Conservation (phyloP, 2,888 invertebrate genomes). For the Scaptomyza polygonia region DNA sequence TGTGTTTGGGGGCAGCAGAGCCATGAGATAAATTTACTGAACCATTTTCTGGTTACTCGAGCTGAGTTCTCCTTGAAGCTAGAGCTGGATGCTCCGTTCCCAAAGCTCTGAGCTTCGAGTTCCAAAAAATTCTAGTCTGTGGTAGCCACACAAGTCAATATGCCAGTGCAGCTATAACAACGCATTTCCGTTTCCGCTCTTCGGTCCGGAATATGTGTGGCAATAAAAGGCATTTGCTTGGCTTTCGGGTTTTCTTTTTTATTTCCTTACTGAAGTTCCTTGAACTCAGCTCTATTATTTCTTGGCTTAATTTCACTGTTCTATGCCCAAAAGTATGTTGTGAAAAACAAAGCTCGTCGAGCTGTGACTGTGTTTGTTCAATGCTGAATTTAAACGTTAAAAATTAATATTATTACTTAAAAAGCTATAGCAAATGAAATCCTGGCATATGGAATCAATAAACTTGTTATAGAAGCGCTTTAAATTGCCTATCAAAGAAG, state of each 20-base stretch:
- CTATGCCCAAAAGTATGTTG: too few relatives aligned
- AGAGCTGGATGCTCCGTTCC: neutral
- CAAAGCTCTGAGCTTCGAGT: neutral
- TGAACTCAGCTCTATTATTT: too few relatives aligned
- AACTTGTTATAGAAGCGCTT: neutral
- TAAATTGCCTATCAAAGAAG: neutral
- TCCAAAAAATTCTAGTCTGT: neutral
- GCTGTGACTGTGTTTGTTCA: too few relatives aligned
- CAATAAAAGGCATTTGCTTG: conserved; percentile 43
- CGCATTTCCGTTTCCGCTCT: conserved; percentile 51
- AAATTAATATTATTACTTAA: too few relatives aligned
- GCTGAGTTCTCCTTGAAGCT: conserved; percentile 11
- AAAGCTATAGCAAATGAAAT: too few relatives aligned
- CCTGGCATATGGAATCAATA: too few relatives aligned
- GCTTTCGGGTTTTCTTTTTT: too few relatives aligned
- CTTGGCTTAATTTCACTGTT: too few relatives aligned
- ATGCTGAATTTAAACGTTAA: too few relatives aligned
- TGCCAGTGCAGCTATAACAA: conserved; percentile 45
- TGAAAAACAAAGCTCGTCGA: too few relatives aligned
- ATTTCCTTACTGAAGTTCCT: too few relatives aligned
- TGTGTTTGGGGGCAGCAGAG: neutral
- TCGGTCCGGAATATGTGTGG: conserved; percentile 27
- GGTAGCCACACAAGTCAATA: conserved; percentile 37
- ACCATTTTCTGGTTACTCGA: conserved; percentile 43
- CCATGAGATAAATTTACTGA: conserved; percentile 52